Percentiles rank a stretch among this genome's conserved stretches.
Evolutionary conservation across 2,113 vertebrate species (phyloP).

Genomic region (Cavia porcellus): DNA sequence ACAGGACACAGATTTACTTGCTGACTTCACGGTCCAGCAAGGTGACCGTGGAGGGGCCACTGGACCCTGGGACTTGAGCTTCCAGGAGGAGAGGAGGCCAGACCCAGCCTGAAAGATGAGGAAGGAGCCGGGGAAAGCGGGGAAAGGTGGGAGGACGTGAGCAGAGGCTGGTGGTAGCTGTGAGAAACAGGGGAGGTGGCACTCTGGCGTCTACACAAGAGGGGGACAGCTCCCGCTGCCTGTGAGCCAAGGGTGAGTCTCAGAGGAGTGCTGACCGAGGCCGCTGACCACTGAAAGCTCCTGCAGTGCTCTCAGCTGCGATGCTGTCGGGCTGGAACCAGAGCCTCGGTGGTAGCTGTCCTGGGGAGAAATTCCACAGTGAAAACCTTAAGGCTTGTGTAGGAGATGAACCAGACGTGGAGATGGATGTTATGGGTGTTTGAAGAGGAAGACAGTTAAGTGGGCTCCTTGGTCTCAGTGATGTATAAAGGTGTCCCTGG

Average conservation of each 20-base stretch:
- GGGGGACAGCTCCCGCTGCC: not conserved
- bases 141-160: not conserved
- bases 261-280: too few relatives aligned
- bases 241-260: not conserved
- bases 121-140: not conserved
- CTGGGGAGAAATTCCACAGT: not conserved
- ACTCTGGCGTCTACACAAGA: accelerated
- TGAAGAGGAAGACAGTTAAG: not conserved
- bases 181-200: too few relatives aligned
- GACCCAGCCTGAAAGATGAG: not conserved
- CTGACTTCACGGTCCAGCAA: not conserved
- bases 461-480: not conserved
- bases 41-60: accelerated
- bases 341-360: not conserved
- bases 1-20: not conserved
- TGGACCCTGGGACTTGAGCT: not conserved
- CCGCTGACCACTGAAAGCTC: not conserved
- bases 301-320: accelerated
- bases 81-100: not conserved
- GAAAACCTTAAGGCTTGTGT: not conserved
- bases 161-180: not conserved
- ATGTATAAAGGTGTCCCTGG: not conserved
- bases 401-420: not conserved
- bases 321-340: not conserved
- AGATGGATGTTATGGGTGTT: not conserved